These are phyloP conservation scores for Danaus melanippus DNA, from an alignment of 1,140 invertebrate genomes.

Conservation along the genomic window DNA sequence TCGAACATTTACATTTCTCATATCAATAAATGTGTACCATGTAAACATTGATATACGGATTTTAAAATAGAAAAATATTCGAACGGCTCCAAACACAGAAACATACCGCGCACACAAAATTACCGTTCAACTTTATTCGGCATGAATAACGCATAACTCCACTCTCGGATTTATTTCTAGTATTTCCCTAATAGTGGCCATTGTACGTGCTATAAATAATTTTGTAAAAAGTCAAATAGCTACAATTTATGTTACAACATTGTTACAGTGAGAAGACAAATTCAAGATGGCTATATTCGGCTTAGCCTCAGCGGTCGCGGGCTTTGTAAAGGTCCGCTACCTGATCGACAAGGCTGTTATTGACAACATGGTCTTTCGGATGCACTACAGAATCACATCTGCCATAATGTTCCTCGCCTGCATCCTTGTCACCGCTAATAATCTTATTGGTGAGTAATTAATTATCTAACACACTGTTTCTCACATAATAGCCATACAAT, in stretches of 20 bases:
- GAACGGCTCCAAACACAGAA: slow-evolving; percentile 29
- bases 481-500: no score
- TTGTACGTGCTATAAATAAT: slow-evolving; percentile 3
- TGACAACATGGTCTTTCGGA: slow-evolving; percentile 91
- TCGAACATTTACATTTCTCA: slow-evolving; percentile 11
- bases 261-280: slow-evolving; percentile 51
- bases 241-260: slow-evolving; percentile 53
- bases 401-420: slow-evolving; percentile 90
- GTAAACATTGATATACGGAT: slow-evolving; percentile 29
- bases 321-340: slow-evolving; percentile 89
- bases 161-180: slow-evolving; percentile 51
- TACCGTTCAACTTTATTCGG: slow-evolving; percentile 50
- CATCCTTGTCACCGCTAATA: slow-evolving; percentile 90
- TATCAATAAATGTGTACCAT: slow-evolving; percentile 19
- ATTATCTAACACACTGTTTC: slow-evolving; percentile 2
- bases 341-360: slow-evolving; percentile 88
- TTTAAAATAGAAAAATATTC: slow-evolving; percentile 26
- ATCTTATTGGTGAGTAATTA: slow-evolving; percentile 83
- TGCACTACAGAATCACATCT: slow-evolving; percentile 91
- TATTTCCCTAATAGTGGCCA: slow-evolving; percentile 21
- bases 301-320: slow-evolving; percentile 86
- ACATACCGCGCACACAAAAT: slow-evolving; percentile 42
- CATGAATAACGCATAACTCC: slow-evolving; percentile 48
- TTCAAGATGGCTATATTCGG: slow-evolving; percentile 84
- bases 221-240: background rate